Percentiles rank a stretch among this genome's conserved stretches.
Evolutionary conservation across 2,888 invertebrate genomes (phyloP).

Genomic region (Aethes cnicana): DNA sequence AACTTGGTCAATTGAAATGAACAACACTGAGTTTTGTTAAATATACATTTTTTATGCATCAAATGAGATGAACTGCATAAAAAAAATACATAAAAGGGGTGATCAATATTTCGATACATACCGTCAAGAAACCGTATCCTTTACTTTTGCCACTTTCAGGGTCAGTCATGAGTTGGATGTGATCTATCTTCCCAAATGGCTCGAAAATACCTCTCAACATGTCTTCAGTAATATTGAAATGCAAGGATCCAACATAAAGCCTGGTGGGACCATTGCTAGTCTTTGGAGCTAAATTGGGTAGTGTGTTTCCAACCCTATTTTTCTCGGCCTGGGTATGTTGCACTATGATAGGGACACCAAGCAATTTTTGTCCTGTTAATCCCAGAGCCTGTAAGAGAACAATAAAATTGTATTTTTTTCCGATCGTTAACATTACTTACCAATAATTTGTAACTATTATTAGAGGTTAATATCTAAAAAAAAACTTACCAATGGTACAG

Average conservation of each 20-base stretch:
- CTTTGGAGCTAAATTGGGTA: conserved; percentile 92
- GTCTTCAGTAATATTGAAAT: conserved; percentile 99
- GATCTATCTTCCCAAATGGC: conserved; percentile 98
- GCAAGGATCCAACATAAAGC: conserved; percentile 97
- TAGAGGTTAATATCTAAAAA: too few relatives aligned
- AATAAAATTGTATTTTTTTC: conserved; percentile 5
- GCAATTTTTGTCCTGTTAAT: conserved; percentile 95
- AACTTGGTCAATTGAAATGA: too few relatives aligned
- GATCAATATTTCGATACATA: conserved; percentile 72
- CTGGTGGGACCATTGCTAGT: conserved; percentile 97
- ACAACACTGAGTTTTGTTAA: too few relatives aligned
- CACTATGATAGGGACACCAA: conserved; percentile 98
- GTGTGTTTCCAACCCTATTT: conserved; percentile 94
- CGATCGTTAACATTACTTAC: not conserved
- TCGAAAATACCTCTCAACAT: conserved; percentile 99
- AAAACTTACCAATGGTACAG: conserved; percentile 93
- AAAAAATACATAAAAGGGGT: too few relatives aligned
- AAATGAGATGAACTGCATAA: not conserved
- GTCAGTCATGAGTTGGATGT: conserved; percentile 97
- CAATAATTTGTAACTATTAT: not conserved
- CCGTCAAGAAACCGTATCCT: conserved; percentile 98
- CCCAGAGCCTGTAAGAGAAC: conserved; percentile 90
- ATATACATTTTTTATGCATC: not conserved
- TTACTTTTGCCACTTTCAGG: conserved; percentile 96
- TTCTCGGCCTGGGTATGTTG: conserved; percentile 98